Percentiles rank a stretch among this genome's conserved stretches.
phyloP scores from a whole-genome alignment of 2,888 invertebrate genomes.

The Ennomos quercinarius region DNA sequence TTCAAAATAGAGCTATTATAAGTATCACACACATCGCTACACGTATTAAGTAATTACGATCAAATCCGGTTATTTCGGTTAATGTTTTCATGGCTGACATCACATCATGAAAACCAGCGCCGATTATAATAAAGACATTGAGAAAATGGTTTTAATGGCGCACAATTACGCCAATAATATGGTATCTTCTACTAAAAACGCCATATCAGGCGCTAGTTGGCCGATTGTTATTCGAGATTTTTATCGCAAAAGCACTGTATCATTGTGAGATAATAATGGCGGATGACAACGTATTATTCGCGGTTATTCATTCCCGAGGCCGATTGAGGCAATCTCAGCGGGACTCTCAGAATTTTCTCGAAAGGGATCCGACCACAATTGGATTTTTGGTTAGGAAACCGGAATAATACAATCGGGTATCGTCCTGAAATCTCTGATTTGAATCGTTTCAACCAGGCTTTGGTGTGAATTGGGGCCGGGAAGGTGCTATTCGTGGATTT shows the following conservation, averaged over 20 bases:
- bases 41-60: slow-evolving; percentile 62
- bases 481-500: slow-evolving; percentile 67
- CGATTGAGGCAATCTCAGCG: slow-evolving; percentile 82
- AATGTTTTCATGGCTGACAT: slow-evolving; percentile 66
- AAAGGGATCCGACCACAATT: slow-evolving; percentile 81
- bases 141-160: slow-evolving; percentile 74
- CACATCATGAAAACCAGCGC: slow-evolving; percentile 50
- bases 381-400: slow-evolving; percentile 84
- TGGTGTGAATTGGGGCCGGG: slow-evolving; percentile 73
- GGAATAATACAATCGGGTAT: slow-evolving; percentile 85
- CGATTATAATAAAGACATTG: slow-evolving; percentile 72
- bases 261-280: slow-evolving; percentile 84
- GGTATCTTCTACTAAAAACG: slow-evolving; percentile 74
- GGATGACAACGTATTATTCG: slow-evolving; percentile 84
- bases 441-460: slow-evolving; percentile 80
- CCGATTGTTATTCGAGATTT: slow-evolving; percentile 78
- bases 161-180: slow-evolving; percentile 64
- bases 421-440: slow-evolving; percentile 84
- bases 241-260: slow-evolving; percentile 82
- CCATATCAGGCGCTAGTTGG: slow-evolving; percentile 60
- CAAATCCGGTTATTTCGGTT: slow-evolving; percentile 62
- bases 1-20: slow-evolving; percentile 25
- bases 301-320: slow-evolving; percentile 77
- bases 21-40: slow-evolving; percentile 29
- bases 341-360: slow-evolving; percentile 75